phyloP scores from a whole-genome alignment of 2,888 invertebrate species.

The Ichneumon xanthorius region DNA sequence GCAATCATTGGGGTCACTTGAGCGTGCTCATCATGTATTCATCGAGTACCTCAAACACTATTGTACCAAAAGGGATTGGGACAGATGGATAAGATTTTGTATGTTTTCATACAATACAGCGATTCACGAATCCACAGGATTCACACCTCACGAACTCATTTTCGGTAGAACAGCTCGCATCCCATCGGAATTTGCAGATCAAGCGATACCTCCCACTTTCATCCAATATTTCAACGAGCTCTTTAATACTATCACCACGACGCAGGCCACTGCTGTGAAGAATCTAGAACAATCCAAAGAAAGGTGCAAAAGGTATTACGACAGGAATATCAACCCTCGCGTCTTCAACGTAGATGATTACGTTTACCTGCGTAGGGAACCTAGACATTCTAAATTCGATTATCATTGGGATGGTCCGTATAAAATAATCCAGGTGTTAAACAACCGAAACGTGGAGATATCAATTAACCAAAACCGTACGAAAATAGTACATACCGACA shows the following conservation, averaged over 20 bases:
- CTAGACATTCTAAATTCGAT: conserved; percentile 42
- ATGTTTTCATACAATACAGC: conserved; percentile 64
- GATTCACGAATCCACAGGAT: conserved; percentile 57
- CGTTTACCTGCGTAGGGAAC: conserved; percentile 31
- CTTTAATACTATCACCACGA: conserved; percentile 39
- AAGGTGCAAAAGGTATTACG: conserved; percentile 46
- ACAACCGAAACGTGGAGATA: conserved; percentile 33
- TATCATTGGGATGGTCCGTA: conserved; percentile 41
- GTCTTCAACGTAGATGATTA: conserved; percentile 36
- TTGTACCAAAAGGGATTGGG: conserved; percentile 54
- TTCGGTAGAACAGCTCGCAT: conserved; percentile 54
- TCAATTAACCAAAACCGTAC: conserved; percentile 13
- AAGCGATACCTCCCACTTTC: conserved; percentile 42
- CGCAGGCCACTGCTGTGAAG: conserved; percentile 39
- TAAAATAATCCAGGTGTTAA: conserved; percentile 34
- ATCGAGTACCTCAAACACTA: conserved; percentile 65
- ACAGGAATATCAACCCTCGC: conserved; percentile 47
- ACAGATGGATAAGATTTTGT: conserved; percentile 50
- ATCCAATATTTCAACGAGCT: conserved; percentile 51
- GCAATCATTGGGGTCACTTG: conserved; percentile 57
- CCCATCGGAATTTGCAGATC: conserved; percentile 53
- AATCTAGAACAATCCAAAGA: conserved; percentile 47
- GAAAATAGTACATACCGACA: conserved; percentile 50
- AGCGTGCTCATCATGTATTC: conserved; percentile 60
- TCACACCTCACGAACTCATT: conserved; percentile 56